Conservation (phyloP, 2,888 invertebrate species). For the Holacanthella duospinosa region DNA sequence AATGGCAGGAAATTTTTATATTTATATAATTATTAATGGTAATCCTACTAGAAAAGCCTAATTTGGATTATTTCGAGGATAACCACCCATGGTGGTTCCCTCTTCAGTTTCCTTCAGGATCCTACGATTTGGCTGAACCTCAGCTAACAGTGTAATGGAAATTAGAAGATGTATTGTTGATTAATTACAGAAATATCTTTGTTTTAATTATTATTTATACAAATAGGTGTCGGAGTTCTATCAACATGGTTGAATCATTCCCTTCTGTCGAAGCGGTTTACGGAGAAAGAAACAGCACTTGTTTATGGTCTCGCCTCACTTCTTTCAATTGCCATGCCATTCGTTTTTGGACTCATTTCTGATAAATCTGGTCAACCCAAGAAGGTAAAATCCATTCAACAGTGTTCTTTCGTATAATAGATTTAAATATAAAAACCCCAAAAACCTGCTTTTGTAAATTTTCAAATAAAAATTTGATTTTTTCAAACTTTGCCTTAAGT, state of each 20-base stretch:
- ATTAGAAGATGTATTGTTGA: background rate
- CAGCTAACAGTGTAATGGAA: background rate
- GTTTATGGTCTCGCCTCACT: slow-evolving; percentile 32
- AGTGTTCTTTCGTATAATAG: too few relatives aligned
- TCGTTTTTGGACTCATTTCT: slow-evolving; percentile 34
- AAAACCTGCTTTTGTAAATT: background rate
- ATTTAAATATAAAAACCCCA: background rate
- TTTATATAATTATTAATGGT: too few relatives aligned
- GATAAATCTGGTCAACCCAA: slow-evolving; percentile 34
- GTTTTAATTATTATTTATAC: background rate
- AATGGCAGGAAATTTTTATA: too few relatives aligned
- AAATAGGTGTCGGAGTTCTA: slow-evolving; percentile 25
- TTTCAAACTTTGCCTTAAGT: too few relatives aligned
- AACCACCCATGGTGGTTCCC: too few relatives aligned
- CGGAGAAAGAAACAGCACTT: slow-evolving; percentile 31
- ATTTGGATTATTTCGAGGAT: too few relatives aligned
- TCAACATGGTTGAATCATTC: slow-evolving; percentile 33
- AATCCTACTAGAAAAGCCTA: too few relatives aligned
- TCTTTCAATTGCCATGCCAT: slow-evolving; percentile 31
- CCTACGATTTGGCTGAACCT: background rate
- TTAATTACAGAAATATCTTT: background rate
- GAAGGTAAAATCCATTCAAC: slow-evolving; percentile 25
- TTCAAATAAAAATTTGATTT: background rate
- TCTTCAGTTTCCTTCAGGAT: too few relatives aligned
- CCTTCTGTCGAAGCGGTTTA: slow-evolving; percentile 27